Conservation (phyloP, 2,113 vertebrate genomes). For the Anhinga anhinga region DNA sequence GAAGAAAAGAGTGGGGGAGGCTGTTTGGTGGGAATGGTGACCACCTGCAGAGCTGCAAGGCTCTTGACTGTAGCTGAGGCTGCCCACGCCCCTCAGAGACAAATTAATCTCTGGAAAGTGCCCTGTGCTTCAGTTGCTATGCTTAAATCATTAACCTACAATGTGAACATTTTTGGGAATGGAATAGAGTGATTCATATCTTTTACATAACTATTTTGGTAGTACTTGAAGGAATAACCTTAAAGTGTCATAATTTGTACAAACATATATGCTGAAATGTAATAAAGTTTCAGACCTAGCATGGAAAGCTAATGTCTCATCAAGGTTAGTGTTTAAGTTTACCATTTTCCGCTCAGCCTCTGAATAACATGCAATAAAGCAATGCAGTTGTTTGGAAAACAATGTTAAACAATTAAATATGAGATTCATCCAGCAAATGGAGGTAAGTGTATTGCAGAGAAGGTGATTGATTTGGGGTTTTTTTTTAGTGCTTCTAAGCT, state of each 20-base stretch:
- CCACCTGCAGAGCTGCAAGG: not conserved
- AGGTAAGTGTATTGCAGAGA: not conserved
- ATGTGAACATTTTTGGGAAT: rapidly evolving
- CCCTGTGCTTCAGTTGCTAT: not conserved
- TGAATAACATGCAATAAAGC: not conserved
- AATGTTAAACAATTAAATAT: not conserved
- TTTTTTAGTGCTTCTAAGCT: not conserved
- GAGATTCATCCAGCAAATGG: not conserved
- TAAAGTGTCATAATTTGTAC: not conserved
- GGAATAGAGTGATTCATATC: rapidly evolving
- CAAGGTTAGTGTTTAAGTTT: not conserved
- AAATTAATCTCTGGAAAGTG: not conserved
- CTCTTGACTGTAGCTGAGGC: not conserved
- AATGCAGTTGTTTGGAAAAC: not conserved
- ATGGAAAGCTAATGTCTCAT: not conserved
- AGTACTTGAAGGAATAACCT: not conserved
- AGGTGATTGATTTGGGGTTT: not conserved
- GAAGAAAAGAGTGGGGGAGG: not conserved
- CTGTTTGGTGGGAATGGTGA: not conserved
- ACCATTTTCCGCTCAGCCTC: not conserved
- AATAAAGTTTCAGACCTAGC: not conserved
- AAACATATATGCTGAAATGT: not conserved
- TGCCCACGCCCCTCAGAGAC: not conserved
- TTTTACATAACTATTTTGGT: not conserved
- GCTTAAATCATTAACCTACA: not conserved